Evolutionary conservation across 2,797 vertebrate species (phyloP), one percentile per base, ranked within the genome.

Genomic region (Anguilla obscura): DNA sequence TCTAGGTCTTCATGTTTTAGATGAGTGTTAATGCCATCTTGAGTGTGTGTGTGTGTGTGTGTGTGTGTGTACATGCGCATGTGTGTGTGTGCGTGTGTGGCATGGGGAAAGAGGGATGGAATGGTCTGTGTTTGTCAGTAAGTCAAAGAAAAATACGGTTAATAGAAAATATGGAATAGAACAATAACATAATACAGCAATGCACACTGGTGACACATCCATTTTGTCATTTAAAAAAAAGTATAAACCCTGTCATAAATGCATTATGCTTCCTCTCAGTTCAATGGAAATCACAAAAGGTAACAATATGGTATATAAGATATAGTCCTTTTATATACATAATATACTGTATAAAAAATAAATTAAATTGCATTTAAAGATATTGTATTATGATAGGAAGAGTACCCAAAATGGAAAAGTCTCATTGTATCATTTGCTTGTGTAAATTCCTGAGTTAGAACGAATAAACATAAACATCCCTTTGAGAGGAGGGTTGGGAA

Each of bases 1-100:
- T 86, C 60, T 84, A 52, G 79, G 85, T 87, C 88, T 56, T 82
- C 18, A n/a, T 88, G 87, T 89, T 50, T 90, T 89, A 84, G 86
- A 83, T 74, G 66, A 45, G 83, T 50, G 79, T 84, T 21, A 60
- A 36, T 85, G 45, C 40, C 50, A 86, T 66, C 69, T 12, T 63
- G 50, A 24, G 36, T 52, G 52, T 71, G 56, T 71, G 27, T 85
- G 63, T 85, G 27, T 85, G 30, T 74, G 63, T 85, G 16, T 18
- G 5, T 85, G 50, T 85, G 40, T 71, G 10, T 82, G 48, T 88
- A 63, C 80, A 40, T 33, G 4, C 24, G 14, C 48, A 18, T 45
- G 36, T 52, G 52, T 71, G 56, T 71, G 27, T 85, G 54, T 60
- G n/a, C 10, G 60, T 16, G 16, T 18, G 10, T 85, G 50, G 40